Conservation (phyloP, 2,113 vertebrate genomes). For the Oxygymnocypris stewartii region DNA sequence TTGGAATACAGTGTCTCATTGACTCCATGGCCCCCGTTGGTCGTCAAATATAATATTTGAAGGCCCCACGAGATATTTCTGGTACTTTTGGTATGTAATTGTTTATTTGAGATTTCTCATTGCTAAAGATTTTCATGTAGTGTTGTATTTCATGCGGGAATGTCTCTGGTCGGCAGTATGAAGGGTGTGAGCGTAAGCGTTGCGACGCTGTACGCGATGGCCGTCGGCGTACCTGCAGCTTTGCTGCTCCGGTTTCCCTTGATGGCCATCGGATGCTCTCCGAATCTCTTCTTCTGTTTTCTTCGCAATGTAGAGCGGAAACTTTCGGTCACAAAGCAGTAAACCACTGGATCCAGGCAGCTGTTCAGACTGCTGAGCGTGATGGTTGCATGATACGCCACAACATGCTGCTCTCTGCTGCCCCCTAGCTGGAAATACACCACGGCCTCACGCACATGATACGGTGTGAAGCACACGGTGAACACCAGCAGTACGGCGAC, state of each 20-base stretch:
- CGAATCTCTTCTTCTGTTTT: conserved; percentile 32
- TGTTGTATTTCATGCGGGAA: conserved; percentile 15
- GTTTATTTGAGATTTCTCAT: not conserved
- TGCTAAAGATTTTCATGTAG: not conserved
- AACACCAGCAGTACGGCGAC: conserved; percentile 89
- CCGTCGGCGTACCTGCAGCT: conserved; percentile 60
- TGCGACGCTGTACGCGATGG: conserved; percentile 65
- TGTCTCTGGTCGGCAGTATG: conserved; percentile 28
- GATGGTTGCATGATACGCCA: conserved; percentile 88
- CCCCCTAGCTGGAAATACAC: conserved; percentile 79
- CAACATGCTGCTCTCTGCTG: conserved; percentile 69
- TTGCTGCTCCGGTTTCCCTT: conserved; percentile 68
- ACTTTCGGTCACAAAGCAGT: conserved; percentile 95
- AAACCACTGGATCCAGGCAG: conserved; percentile 95
- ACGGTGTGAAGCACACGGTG: conserved; percentile 92
- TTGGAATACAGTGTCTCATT: not conserved
- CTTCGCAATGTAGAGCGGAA: conserved; percentile 81
- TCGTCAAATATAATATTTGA: too few species aligned
- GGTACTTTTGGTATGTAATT: not conserved
- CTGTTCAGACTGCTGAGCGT: conserved; percentile 96
- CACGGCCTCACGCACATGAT: conserved; percentile 85
- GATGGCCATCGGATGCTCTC: conserved; percentile 53
- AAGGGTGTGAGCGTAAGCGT: conserved; percentile 60
- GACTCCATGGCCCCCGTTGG: too few species aligned
- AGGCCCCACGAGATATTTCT: too few species aligned